Evolutionary conservation across 2,888 invertebrate species (phyloP), one percentile per base, ranked within the genome.

Genomic region (Phytoseiulus persimilis): DNA sequence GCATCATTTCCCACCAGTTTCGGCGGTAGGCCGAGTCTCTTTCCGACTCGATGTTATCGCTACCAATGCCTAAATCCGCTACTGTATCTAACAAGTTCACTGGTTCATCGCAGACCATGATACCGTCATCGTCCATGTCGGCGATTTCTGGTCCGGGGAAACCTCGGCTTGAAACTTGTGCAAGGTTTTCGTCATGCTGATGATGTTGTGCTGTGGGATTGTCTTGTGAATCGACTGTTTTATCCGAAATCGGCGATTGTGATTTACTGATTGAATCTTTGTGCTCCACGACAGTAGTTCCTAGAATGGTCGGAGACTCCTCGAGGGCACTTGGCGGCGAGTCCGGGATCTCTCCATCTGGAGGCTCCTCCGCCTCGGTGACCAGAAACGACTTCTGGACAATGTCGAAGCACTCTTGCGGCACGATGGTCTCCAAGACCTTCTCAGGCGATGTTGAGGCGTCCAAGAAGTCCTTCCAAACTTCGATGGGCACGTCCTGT

Each of bases 1-100:
- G 87, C 87, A 87, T 87, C 87, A 87, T 87, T 14, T 87, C 87
- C 87, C 87, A 87, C 87, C 87, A 87, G 23, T 87, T 87, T 33
- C 45, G 32, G 3, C 87, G 28, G 45, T 23, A n/a, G 3, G 84
- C n/a, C 32, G n/a, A 2, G 31, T 31, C 33, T 28, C 18, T 33
- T 28, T n/a, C 32, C 32, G 6, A 6, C 6, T 84, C 33, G 3
- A 18, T 39, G 14, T 33, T 87, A 32, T 14, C 87, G 9, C 32
- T 5, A 23, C 5, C 65, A 65, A 65, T 65, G 1, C 18, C 65
- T 2, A 23, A 65, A 65, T 65, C 28, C 14, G 23, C 28, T 3
- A 65, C 18, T 23, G 5, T 65, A 65, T 28, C 65, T 65, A 65
- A 65, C 65, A 65, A 28, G 18, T 65, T 23, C 14, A 2, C 28